A percentile compares a stretch with the other conserved stretches of the same genome.
Evolutionary conservation across 1,140 invertebrate genomes (phyloP).

Genomic region (Micrasema minimum): DNA sequence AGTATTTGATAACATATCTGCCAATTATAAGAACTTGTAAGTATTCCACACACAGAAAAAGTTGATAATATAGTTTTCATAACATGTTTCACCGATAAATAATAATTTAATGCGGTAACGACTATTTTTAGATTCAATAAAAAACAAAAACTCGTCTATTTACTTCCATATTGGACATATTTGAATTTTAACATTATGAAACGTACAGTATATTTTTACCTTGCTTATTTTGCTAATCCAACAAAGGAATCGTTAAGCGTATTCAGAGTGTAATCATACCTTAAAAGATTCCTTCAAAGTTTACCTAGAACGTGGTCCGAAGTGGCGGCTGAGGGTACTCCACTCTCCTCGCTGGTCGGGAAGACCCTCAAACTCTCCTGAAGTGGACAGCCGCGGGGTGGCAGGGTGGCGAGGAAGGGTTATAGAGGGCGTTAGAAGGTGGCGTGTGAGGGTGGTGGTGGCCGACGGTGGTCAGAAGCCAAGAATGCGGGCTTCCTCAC

Average conservation of each 20-base stretch:
- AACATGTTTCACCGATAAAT: too few relatives aligned
- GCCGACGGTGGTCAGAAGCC: slow-evolving; percentile 20
- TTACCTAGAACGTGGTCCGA: slow-evolving; percentile 32
- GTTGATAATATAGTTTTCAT: too few relatives aligned
- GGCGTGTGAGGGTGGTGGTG: slow-evolving; percentile 5
- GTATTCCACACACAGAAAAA: too few relatives aligned
- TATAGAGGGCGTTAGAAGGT: background rate
- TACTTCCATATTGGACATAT: too few relatives aligned
- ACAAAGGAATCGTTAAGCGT: slow-evolving; percentile 4
- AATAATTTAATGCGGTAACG: too few relatives aligned
- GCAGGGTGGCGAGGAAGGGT: background rate
- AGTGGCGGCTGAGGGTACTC: slow-evolving; percentile 28
- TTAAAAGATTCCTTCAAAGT: slow-evolving; percentile 29
- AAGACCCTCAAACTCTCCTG: slow-evolving; percentile 10
- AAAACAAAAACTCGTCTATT: too few relatives aligned
- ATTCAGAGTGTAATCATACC: slow-evolving; percentile 13
- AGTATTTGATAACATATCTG: too few relatives aligned
- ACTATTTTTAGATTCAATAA: too few relatives aligned
- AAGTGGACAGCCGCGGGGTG: too few relatives aligned
- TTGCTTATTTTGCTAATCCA: background rate
- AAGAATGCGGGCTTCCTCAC: slow-evolving; percentile 35
- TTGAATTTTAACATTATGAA: too few relatives aligned
- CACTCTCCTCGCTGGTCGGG: background rate
- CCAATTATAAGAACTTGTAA: too few relatives aligned
- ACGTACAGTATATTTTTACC: too few relatives aligned